These are phyloP conservation scores for Acanthaster planci DNA, from an alignment of 35 echinoderm and acorn worm species.

Conservation along the genomic window DNA sequence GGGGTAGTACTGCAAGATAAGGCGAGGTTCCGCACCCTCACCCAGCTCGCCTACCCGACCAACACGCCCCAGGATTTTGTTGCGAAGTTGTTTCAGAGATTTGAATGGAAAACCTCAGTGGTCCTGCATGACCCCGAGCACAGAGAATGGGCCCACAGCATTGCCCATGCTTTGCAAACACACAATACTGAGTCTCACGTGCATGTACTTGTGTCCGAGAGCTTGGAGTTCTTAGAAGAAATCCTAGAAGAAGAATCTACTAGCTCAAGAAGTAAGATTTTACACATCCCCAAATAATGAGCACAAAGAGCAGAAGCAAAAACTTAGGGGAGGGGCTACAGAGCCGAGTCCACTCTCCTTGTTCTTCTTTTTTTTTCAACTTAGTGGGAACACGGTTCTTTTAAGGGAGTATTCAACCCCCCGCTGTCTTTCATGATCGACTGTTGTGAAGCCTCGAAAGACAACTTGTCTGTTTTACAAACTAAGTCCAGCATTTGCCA, in stretches of 20 bases:
- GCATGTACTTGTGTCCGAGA: neutral
- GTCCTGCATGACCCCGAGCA: neutral
- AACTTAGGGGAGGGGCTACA: neutral
- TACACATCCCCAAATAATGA: too few relatives aligned
- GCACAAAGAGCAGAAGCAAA: neutral
- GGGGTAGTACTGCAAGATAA: neutral
- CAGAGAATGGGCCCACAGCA: neutral
- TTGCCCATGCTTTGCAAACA: neutral
- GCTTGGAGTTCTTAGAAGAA: neutral
- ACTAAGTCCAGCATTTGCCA: neutral
- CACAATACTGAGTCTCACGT: neutral
- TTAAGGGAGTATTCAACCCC: neutral
- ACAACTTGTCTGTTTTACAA: neutral
- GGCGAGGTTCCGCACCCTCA: neutral
- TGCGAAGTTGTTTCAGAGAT: neutral
- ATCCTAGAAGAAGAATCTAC: neutral
- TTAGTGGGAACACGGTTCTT: neutral
- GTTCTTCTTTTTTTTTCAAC: neutral
- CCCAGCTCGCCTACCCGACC: neutral
- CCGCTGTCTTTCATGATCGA: neutral
- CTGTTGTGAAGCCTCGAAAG: neutral
- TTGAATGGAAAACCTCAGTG: neutral
- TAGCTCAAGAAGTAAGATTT: neutral
- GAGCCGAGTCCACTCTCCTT: neutral
- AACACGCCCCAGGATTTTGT: slow-evolving; percentile 3